Base-by-base conservation (phyloP, 1,140 invertebrate genomes). In the Delia radicum region DNA sequence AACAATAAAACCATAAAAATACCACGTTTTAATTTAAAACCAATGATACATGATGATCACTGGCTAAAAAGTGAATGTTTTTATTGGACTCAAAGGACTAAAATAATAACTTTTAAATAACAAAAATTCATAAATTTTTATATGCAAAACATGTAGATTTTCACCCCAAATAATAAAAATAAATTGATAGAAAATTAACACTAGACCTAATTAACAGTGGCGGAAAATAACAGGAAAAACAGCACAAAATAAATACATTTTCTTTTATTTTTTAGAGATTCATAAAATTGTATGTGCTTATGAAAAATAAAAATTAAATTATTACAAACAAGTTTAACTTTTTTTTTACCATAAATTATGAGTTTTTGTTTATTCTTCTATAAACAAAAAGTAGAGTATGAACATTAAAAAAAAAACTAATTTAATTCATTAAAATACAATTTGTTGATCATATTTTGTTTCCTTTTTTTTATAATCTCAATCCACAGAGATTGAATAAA, bases 341-440 rank as follows among this genome's bases (percentile, higher is more conserved):
- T 8, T 67, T 18, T 65, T 29, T 31, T n/a, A 67, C 28, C 27
- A 67, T 67, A 67, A 67, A 67, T 67, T 67, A 67, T 67, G 27
- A 67, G 18, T 18, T 55, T 55, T 55, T 8, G 5, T 4, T 55
- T 0, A n/a, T 37, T 55, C 7, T 55, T 55, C 26, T 13, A 65
- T 15, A 67, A 31, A 46, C 6, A 28, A 46, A 46, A 55, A 55
- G n/a, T 21, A 55, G 21, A 15, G 18, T 21, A 55, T 42, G 12
- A 29, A 62, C 1, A 7, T 27, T 27, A 1, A 62, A 21, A 62
- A 8, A 27, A 12, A 29, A 73, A 73, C 71, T 26, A 27, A 73
- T 46, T 73, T 73, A 73, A 73, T 73, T 73, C 71, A 73, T 73
- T 73, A 73, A 73, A 55, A 73, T 42, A 26, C 33, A 55, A 42